These are phyloP conservation scores for Falco berigora DNA, from an alignment of 2,797 vertebrate genomes.

Conservation along the genomic window DNA sequence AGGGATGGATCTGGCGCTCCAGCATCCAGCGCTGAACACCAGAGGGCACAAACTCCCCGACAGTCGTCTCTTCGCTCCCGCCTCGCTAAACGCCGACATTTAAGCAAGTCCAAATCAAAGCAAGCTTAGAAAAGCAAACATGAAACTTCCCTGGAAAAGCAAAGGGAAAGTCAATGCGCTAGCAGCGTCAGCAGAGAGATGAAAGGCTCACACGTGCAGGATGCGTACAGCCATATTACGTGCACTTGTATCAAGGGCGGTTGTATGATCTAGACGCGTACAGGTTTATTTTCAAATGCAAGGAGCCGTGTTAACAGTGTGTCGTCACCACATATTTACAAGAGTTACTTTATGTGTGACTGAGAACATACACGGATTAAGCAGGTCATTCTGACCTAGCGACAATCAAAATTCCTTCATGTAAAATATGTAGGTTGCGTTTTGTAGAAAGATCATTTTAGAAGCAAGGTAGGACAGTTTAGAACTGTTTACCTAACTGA, in stretches of 20 bases:
- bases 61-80: not conserved
- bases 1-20: not conserved
- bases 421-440: not conserved
- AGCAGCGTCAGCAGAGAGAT: not conserved
- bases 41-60: conserved; percentile 59
- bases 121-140: not conserved
- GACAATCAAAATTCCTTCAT: not conserved
- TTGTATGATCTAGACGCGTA: fast-evolving
- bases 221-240: fast-evolving
- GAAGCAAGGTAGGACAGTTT: not conserved
- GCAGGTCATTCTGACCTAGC: not conserved
- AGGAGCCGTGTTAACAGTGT: not conserved
- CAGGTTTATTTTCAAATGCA: not conserved
- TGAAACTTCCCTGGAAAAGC: not conserved
- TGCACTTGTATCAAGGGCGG: not conserved
- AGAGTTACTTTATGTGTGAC: not conserved
- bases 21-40: not conserved
- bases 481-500: not conserved
- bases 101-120: not conserved
- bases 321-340: fast-evolving
- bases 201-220: fast-evolving
- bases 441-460: not conserved
- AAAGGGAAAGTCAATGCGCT: not conserved
- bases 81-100: not conserved
- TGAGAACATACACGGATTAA: not conserved